A percentile compares a stretch with the other conserved stretches of the same genome.
Evolutionary conservation across 1,140 invertebrate genomes (phyloP).

Genomic region (Calephelis nemesis): DNA sequence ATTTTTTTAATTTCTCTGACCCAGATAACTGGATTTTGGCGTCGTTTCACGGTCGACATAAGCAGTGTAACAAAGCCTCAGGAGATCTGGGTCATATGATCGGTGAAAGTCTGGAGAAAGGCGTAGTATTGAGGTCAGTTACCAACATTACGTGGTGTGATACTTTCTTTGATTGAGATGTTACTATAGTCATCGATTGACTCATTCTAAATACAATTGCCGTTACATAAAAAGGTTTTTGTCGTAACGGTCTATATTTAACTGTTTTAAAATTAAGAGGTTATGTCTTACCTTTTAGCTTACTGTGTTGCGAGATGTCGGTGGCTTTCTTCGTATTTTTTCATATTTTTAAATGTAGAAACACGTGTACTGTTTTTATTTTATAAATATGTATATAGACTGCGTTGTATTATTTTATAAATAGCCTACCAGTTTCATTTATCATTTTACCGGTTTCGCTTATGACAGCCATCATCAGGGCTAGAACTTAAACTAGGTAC

Average conservation of each 20-base stretch:
- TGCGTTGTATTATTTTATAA: too few species aligned
- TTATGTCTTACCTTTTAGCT: too few species aligned
- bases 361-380: too few species aligned
- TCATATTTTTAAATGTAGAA: too few species aligned
- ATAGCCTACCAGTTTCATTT: too few species aligned
- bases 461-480: too few species aligned
- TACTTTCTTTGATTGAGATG: conserved; percentile 50
- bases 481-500: too few species aligned
- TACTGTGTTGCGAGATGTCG: too few species aligned
- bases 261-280: neutral
- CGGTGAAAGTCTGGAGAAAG: conserved; percentile 62
- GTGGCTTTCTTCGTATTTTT: too few species aligned
- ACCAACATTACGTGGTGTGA: conserved; percentile 56
- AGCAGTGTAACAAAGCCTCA: conserved; percentile 35
- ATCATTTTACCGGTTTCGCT: too few species aligned
- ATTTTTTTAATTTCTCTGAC: conserved; percentile 32
- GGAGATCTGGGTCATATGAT: conserved; percentile 34
- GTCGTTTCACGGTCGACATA: conserved; percentile 47
- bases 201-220: conserved; percentile 19
- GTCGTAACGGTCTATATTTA: conserved; percentile 22
- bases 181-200: conserved; percentile 20
- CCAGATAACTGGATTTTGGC: conserved; percentile 23
- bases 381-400: too few species aligned
- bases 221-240: conserved; percentile 15
- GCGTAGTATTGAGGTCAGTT: conserved; percentile 49